Conservation (phyloP, 2,888 invertebrate genomes). For the Pantelozetes paolii region DNA sequence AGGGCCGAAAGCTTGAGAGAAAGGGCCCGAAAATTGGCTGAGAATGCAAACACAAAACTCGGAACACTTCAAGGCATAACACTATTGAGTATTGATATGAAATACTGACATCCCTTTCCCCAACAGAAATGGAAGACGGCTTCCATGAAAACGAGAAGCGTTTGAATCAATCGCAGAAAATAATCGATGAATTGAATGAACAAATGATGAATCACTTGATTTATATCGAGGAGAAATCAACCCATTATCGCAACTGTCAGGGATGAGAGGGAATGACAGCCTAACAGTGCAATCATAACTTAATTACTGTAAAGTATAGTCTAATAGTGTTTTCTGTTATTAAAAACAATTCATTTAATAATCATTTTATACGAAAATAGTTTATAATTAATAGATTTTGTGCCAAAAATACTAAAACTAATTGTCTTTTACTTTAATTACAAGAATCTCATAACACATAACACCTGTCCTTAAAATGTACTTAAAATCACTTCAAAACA, state of each 20-base stretch:
- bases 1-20: conserved; percentile 71
- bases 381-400: neutral
- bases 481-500: conserved; percentile 1
- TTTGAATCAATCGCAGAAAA: conserved; percentile 59
- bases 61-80: conserved; percentile 52
- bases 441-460: conserved; percentile 13
- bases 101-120: no score
- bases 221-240: conserved; percentile 61
- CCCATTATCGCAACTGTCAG: conserved; percentile 58
- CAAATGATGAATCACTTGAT: conserved; percentile 63
- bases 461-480: no score
- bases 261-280: no score
- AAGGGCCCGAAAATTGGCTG: conserved; percentile 75
- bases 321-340: neutral
- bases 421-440: neutral
- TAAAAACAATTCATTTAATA: conserved; percentile 9
- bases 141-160: conserved; percentile 64
- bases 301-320: neutral
- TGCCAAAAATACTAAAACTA: neutral
- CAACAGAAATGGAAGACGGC: conserved; percentile 63
- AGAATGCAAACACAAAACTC: conserved; percentile 68
- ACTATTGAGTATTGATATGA: neutral
- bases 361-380: neutral
- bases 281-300: neutral
- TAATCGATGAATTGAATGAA: conserved; percentile 61